Percentiles rank a stretch among this genome's conserved stretches.
phyloP scores from a whole-genome alignment of 2,797 vertebrate species.

The Nannoperca obscura region DNA sequence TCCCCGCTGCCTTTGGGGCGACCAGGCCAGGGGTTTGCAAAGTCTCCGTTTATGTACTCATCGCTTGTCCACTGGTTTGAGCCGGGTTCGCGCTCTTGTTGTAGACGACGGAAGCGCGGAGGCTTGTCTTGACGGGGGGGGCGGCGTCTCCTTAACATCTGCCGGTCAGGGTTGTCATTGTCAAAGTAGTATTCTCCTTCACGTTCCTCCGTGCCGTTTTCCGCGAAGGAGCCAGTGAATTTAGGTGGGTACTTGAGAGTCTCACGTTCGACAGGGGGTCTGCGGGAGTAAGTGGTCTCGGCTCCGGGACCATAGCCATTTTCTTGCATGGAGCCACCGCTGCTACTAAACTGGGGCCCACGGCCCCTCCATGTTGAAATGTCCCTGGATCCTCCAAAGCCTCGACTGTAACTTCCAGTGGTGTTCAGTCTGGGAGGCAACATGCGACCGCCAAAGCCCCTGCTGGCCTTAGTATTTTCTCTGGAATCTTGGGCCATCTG shows the following conservation, averaged over 20 bases:
- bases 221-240: slow-evolving; percentile 84
- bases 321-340: slow-evolving; percentile 86
- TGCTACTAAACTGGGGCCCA: slow-evolving; percentile 77
- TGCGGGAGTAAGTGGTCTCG: slow-evolving; percentile 84
- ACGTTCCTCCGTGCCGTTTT: slow-evolving; percentile 90
- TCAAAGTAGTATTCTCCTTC: slow-evolving; percentile 90
- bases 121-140: slow-evolving; percentile 99
- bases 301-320: slow-evolving; percentile 84
- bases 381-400: slow-evolving; percentile 88
- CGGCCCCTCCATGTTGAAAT: slow-evolving; percentile 90
- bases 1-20: slow-evolving; percentile 87
- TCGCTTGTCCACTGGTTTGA: slow-evolving; percentile 92
- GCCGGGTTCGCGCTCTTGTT: slow-evolving; percentile 90
- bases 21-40: slow-evolving; percentile 88
- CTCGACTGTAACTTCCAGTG: slow-evolving; percentile 84
- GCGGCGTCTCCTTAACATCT: slow-evolving; percentile 91
- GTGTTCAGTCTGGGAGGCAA: slow-evolving; percentile 94
- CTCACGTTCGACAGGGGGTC: slow-evolving; percentile 88
- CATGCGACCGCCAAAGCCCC: slow-evolving; percentile 89
- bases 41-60: slow-evolving; percentile 88
- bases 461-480: slow-evolving; percentile 85
- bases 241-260: slow-evolving; percentile 87
- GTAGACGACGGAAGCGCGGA: slow-evolving; percentile 93
- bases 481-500: slow-evolving; percentile 83
- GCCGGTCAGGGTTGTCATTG: slow-evolving; percentile 90